Evolutionary conservation across 2,888 invertebrate genomes (phyloP).

Genomic region (Rhimphoctona megacephalus): DNA sequence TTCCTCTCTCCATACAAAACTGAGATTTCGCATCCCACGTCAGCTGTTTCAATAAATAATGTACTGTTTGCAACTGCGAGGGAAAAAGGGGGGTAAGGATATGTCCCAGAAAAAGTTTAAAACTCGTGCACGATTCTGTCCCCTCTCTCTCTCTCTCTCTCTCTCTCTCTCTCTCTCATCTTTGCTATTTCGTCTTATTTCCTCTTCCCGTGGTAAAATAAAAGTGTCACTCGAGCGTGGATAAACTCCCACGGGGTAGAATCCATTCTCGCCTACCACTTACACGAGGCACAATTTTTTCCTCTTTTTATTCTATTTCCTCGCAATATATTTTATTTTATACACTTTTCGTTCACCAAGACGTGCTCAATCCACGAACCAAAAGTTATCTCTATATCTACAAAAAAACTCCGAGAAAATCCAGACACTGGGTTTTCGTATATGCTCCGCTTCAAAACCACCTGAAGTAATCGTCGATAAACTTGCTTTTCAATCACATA

Average conservation of each 20-base stretch:
- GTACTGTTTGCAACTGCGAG: constrained; percentile 38
- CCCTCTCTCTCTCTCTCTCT: constrained; percentile 12
- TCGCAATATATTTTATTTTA: constrained; percentile 21
- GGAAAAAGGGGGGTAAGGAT: constrained; percentile 5
- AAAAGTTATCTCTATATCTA: neutral
- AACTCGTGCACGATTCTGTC: constrained; percentile 23
- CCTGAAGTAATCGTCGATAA: constrained; percentile 62
- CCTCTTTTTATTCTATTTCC: constrained; percentile 41
- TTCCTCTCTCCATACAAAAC: neutral
- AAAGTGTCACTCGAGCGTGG: constrained; percentile 56
- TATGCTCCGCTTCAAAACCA: constrained; percentile 9
- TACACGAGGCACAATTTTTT: constrained; percentile 48
- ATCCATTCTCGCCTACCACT: constrained; percentile 49
- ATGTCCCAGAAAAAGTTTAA: constrained; percentile 47
- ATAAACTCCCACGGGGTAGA: constrained; percentile 49
- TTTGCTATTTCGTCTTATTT: neutral
- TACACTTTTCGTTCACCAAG: constrained; percentile 13
- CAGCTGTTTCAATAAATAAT: constrained; percentile 69
- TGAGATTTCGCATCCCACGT: constrained; percentile 61
- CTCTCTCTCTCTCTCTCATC: constrained; percentile 12
- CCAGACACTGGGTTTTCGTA: constrained; percentile 12
- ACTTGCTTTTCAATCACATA: constrained; percentile 63
- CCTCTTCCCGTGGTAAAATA: constrained; percentile 37
- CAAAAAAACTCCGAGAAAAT: neutral
- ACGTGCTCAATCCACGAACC: neutral